Conservation (phyloP, 2,797 vertebrate species). For the Acanthis flammea region DNA sequence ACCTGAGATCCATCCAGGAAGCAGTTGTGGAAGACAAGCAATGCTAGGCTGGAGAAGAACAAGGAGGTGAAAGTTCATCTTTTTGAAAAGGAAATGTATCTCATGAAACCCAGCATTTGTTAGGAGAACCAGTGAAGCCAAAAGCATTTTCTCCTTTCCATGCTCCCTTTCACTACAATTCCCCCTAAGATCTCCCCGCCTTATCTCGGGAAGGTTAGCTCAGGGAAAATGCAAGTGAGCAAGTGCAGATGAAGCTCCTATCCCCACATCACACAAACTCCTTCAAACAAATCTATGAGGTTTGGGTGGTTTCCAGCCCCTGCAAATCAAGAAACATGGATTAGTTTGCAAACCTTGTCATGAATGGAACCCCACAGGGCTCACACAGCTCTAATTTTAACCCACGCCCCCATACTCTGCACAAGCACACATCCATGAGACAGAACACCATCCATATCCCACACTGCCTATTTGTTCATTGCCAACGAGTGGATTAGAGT, state of each 20-base stretch:
- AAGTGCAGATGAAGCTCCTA: not conserved
- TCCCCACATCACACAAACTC: not conserved
- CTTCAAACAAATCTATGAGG: not conserved
- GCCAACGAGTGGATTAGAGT: constrained; percentile 40
- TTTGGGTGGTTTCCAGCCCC: constrained; percentile 6
- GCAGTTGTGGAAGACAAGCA: not conserved
- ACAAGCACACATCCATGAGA: constrained; percentile 9
- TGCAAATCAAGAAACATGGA: not conserved
- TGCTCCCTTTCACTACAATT: not conserved
- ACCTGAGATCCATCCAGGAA: not conserved
- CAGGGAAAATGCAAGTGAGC: not conserved
- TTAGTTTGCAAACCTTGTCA: constrained; percentile 14
- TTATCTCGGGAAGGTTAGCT: not conserved
- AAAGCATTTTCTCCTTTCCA: not conserved
- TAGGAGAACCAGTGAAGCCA: not conserved
- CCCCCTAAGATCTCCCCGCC: not conserved
- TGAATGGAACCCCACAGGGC: constrained; percentile 5
- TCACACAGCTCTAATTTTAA: constrained; percentile 37
- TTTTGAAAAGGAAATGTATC: not conserved
- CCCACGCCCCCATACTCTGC: not conserved
- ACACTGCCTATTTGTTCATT: not conserved
- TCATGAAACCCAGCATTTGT: not conserved
- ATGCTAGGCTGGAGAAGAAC: not conserved
- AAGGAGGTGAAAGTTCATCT: not conserved
- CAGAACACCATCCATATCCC: not conserved